These are phyloP conservation scores for Timema cristinae DNA, from an alignment of 2,888 invertebrate genomes.

Conservation along the genomic window DNA sequence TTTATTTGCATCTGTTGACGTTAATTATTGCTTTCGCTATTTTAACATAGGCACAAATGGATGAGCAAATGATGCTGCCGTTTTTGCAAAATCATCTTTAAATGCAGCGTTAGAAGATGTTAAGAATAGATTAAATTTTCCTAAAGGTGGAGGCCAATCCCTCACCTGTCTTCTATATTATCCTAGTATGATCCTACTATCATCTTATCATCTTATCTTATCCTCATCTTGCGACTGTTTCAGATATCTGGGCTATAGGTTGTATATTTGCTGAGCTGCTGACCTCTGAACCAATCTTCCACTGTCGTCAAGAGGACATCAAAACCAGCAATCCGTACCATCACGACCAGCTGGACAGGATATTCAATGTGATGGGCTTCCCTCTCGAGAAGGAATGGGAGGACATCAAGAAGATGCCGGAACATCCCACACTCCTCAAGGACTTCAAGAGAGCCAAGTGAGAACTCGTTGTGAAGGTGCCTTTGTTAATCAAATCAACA, in stretches of 20 bases:
- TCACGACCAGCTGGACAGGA: slow-evolving; percentile 94
- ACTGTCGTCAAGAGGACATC: slow-evolving; percentile 98
- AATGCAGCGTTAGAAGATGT: slow-evolving; percentile 30
- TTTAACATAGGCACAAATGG: slow-evolving; percentile 30
- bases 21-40: slow-evolving; percentile 31
- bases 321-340: slow-evolving; percentile 99
- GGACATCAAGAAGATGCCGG: slow-evolving; percentile 98
- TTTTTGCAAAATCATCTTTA: slow-evolving; percentile 31
- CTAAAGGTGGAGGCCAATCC: not conserved
- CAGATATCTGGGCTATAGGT: slow-evolving; percentile 98
- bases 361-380: slow-evolving; percentile 99
- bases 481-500: not conserved
- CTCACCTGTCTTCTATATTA: too few species aligned
- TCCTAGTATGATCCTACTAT: not conserved
- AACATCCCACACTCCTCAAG: slow-evolving; percentile 90
- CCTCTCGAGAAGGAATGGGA: slow-evolving; percentile 98
- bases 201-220: not conserved
- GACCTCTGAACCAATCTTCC: slow-evolving; percentile 98
- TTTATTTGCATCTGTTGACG: slow-evolving; percentile 30
- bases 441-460: slow-evolving; percentile 94
- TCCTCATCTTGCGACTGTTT: slow-evolving; percentile 34
- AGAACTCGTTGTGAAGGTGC: slow-evolving; percentile 36
- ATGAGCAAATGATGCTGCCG: slow-evolving; percentile 31
- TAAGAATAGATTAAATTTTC: not conserved
- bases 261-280: slow-evolving; percentile 99